Percentiles rank a stretch among this genome's conserved stretches.
These are phyloP conservation scores for Pseudanteris insignis DNA, from an alignment of 2,888 invertebrate genomes.

Conservation along the genomic window DNA sequence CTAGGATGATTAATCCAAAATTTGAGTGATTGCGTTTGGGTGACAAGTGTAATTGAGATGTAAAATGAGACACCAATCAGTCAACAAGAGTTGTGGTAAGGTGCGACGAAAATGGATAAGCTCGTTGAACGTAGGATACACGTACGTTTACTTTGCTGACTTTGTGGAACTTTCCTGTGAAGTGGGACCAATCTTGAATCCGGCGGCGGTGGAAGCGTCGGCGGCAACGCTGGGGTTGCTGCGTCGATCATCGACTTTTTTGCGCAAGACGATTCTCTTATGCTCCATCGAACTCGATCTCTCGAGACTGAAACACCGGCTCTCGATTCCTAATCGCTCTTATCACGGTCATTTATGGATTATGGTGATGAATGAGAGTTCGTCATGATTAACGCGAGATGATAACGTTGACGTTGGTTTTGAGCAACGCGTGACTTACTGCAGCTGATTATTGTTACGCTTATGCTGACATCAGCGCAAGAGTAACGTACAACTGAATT, in stretches of 20 bases:
- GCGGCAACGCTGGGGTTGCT: constrained; percentile 57
- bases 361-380: constrained; percentile 12
- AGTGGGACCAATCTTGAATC: constrained; percentile 58
- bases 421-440: constrained; percentile 35
- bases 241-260: constrained; percentile 54
- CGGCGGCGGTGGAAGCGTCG: constrained; percentile 53
- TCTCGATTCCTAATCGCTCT: constrained; percentile 51
- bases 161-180: constrained; percentile 59
- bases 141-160: constrained; percentile 60
- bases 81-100: too few species aligned
- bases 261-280: constrained; percentile 58
- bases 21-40: constrained; percentile 11
- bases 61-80: constrained; percentile 12
- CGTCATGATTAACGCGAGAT: too few species aligned
- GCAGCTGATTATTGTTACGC: too few species aligned
- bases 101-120: constrained; percentile 35
- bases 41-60: constrained; percentile 13
- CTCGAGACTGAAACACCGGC: constrained; percentile 62
- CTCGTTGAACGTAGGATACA: constrained; percentile 51
- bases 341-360: constrained; percentile 34
- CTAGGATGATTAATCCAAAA: too few species aligned
- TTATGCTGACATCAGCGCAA: too few species aligned
- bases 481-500: too few species aligned
- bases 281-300: constrained; percentile 61
- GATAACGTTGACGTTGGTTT: constrained; percentile 17